These are phyloP conservation scores for Rhinogobio ventralis DNA, from an alignment of 2,797 vertebrate genomes.

Conservation along the genomic window DNA sequence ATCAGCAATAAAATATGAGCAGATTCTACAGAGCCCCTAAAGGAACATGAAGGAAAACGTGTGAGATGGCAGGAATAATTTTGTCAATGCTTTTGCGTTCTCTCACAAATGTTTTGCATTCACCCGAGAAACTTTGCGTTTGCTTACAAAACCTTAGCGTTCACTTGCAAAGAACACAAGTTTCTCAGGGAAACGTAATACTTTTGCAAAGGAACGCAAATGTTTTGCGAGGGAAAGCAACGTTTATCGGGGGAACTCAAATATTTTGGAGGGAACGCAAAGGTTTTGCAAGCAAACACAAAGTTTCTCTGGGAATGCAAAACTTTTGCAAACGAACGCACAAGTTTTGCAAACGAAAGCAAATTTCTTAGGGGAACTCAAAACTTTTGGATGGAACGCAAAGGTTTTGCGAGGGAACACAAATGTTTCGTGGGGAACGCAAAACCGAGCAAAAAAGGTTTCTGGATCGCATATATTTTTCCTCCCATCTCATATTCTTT, in stretches of 20 bases:
- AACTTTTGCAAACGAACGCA: no score
- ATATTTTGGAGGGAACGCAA: fast-evolving
- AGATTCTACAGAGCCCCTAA: not conserved
- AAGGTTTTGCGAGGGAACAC: no score
- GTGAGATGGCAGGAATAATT: not conserved
- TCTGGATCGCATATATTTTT: not conserved
- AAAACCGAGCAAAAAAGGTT: not conserved
- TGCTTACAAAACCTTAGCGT: no score
- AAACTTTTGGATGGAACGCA: not conserved
- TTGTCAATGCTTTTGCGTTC: not conserved
- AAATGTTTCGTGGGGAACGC: no score
- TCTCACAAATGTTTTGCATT: no score
- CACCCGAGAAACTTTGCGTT: no score
- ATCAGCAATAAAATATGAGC: not conserved
- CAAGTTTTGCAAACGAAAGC: no score
- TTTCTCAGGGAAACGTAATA: no score
- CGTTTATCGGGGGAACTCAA: fast-evolving
- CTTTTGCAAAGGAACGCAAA: not conserved
- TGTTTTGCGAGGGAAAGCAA: not conserved
- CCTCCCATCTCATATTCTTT: not conserved
- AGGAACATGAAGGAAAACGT: not conserved
- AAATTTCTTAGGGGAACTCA: no score
- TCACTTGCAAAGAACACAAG: no score
- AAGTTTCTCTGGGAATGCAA: not conserved
- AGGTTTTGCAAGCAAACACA: not conserved